Base-by-base conservation (phyloP, 2,888 invertebrate species). In the Antheraea assamensis region DNA sequence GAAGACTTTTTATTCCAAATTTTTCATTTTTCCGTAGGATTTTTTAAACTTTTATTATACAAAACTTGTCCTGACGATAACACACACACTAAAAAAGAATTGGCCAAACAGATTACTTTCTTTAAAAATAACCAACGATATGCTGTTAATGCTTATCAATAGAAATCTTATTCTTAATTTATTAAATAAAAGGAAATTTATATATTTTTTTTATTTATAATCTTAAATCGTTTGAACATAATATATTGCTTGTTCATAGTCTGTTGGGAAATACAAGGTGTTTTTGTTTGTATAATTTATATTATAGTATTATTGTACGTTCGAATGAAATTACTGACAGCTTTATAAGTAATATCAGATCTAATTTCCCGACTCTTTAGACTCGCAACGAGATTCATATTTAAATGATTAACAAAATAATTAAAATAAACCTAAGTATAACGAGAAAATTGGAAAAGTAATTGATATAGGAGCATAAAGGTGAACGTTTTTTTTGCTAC, bases 211-310 rank as follows among this genome's bases (percentile, higher is more conserved):
- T n/a, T n/a, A n/a, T n/a, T n/a, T n/a, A n/a, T n/a, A n/a, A n/a
- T n/a, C n/a, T n/a, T n/a, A n/a, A 58, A 58, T 58, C 58, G n/a
- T 21, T 58, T 58, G 58, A 58, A 58, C 58, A 24, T 58, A 58
- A 58, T 58, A 58, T 58, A n/a, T 58, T 58, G 58, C 24, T 13
- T 58, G 24, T 58, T 10, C 8, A 58, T 3, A 58, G n/a, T 58
- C 24, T 58, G 24, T 52, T 52, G 52, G 52, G 8, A 52, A 52
- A 52, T 5, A 52, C 52, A 52, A 52, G 52, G 7, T 7, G 7
- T 52, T 52, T 21, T 52, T 52, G 7, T 52, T 52, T 21, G 21
- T 52, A 52, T 52, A n/a, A 52, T 52, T 21, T 52, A 52, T 52
- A 21, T 4, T 52, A 52, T 52, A 52, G 21, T 52, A 52, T 52